A percentile compares a stretch with the other conserved stretches of the same genome.
Evolutionary conservation across 2,113 vertebrate genomes (phyloP).

Genomic region (Neomonachus schauinslandi): DNA sequence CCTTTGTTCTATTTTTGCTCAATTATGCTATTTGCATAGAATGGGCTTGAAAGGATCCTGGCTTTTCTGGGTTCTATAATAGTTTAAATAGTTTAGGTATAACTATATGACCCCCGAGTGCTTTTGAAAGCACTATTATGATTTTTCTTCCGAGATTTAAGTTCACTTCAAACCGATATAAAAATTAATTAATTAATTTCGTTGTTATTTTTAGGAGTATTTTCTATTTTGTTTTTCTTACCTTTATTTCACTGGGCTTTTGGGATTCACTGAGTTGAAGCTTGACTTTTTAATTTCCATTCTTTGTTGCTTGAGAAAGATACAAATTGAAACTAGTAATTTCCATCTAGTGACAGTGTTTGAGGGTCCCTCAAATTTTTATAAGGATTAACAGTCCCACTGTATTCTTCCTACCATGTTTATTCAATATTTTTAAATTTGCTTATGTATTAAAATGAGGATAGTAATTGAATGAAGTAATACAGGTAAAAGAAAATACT

Average conservation of each 20-base stretch:
- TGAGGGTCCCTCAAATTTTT: background rate
- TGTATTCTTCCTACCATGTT: background rate
- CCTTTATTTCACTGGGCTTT: background rate
- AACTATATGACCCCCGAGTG: background rate
- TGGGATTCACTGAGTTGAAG: background rate
- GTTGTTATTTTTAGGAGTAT: background rate
- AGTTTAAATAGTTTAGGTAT: background rate
- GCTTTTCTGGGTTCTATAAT: background rate
- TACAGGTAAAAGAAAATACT: background rate
- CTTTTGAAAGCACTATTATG: background rate
- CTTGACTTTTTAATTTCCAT: background rate
- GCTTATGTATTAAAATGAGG: background rate
- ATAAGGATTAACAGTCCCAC: background rate
- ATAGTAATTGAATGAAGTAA: background rate
- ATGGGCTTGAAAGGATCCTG: background rate
- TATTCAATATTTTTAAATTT: background rate
- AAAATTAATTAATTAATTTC: background rate
- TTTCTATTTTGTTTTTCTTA: background rate
- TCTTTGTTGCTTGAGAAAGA: conserved; percentile 10
- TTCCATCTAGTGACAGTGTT: background rate
- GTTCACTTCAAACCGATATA: background rate
- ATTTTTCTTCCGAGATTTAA: background rate
- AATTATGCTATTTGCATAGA: background rate
- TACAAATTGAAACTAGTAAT: background rate
- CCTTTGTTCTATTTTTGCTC: background rate